Base-by-base conservation (phyloP, 2,797 vertebrate genomes). In the Pangasius mekongensis region DNA sequence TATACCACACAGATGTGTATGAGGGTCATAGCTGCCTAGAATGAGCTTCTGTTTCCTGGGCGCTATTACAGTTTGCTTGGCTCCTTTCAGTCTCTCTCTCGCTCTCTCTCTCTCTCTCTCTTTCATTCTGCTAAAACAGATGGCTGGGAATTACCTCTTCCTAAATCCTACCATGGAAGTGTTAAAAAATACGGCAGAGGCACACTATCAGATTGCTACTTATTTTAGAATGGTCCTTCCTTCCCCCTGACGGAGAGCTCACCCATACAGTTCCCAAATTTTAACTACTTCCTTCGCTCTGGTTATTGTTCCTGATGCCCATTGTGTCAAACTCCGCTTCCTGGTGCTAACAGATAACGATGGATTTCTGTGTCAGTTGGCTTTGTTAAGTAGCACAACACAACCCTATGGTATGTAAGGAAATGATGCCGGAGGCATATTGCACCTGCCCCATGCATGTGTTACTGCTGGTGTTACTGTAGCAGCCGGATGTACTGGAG, bases 271-370 rank as follows among this genome's bases (percentile, higher is more conserved):
- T 78, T 88, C 73, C 85, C 91, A 84, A 86, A 3, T 71, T 69
- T 14, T 56, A 64, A 66, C 10, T 7, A 0, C 60, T 88, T 89
- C 84, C 84, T 92, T 83, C 69, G 47, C 56, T 27, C 66, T 78
- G 86, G 39, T 81, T 76, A 93, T 94, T 95, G 94, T 95, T 93
- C 86, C 58, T 87, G n/a, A 83, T 89, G 87, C 49, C 89, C 90
- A 95, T 95, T 96, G 94, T 96, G 69, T 94, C 52, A 86, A 86
- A 87, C 60, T 66, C 56, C 36, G 83, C 92, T 95, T 95, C 95
- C 94, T 92, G 76, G 30, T 78, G 86, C 86, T 89, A 90, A 94
- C 90, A 90, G 91, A 86, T 81, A 30, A 39, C 24, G 39, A 69
- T 67, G 83, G 76, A 52, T 27, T 74, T 80, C 54, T 85, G 27